A percentile compares a stretch with the other conserved stretches of the same genome.
These are phyloP conservation scores for Dinomys branickii DNA, from an alignment of 2,113 vertebrate species.

Conservation along the genomic window DNA sequence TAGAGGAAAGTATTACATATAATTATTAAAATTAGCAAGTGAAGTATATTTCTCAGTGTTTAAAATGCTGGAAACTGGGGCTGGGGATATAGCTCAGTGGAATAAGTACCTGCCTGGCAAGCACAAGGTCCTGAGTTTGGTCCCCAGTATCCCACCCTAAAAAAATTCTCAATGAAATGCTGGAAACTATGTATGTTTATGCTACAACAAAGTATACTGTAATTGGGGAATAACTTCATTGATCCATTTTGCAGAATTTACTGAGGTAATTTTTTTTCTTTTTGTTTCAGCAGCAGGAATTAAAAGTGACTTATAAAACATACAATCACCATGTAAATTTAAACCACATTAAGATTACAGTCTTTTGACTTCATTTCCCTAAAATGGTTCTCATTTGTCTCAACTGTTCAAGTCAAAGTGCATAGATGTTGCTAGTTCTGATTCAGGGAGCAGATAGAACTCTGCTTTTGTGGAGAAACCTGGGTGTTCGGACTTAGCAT, in stretches of 20 bases:
- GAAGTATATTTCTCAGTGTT: background rate
- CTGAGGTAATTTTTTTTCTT: slow-evolving; percentile 47
- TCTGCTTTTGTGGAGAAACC: background rate
- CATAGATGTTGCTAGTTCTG: background rate
- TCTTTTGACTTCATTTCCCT: slow-evolving; percentile 14
- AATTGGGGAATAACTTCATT: slow-evolving; percentile 62
- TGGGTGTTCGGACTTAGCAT: background rate
- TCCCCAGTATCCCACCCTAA: too few species aligned
- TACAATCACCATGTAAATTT: slow-evolving; percentile 43
- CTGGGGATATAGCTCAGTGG: too few species aligned
- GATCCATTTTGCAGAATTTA: slow-evolving; percentile 63
- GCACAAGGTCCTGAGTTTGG: too few species aligned
- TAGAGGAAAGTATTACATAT: background rate
- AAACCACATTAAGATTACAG: slow-evolving; percentile 14
- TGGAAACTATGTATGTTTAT: background rate
- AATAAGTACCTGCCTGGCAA: too few species aligned
- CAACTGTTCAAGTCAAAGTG: background rate
- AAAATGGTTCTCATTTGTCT: slow-evolving; percentile 39
- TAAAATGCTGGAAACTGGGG: background rate
- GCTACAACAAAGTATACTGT: background rate
- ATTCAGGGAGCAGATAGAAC: background rate
- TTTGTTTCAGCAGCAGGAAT: slow-evolving; percentile 63
- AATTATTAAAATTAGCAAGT: background rate
- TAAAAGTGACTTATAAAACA: slow-evolving; percentile 63
- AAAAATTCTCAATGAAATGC: too few species aligned